A percentile compares a stretch with the other conserved stretches of the same genome.
Evolutionary conservation across 2,888 invertebrate genomes (phyloP).

Genomic region (Noctua janthe): DNA sequence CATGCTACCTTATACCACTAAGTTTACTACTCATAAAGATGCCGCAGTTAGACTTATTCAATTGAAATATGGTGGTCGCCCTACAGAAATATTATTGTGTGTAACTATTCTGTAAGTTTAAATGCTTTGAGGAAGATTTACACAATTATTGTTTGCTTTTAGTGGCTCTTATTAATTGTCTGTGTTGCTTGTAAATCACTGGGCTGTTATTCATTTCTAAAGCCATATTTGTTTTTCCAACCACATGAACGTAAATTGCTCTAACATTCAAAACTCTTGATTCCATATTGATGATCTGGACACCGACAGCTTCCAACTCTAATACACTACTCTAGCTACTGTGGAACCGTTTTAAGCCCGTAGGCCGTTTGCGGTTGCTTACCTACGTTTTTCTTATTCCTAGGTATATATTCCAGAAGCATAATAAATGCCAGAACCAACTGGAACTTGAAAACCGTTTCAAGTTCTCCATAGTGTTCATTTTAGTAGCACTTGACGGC

Average conservation of each 20-base stretch:
- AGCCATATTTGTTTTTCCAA: not conserved
- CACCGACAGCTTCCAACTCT: not conserved
- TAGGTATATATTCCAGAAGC: not conserved
- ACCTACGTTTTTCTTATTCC: not conserved
- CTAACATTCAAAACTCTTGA: not conserved
- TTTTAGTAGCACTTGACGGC: slow-evolving; percentile 3
- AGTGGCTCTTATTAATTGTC: slow-evolving; percentile 3
- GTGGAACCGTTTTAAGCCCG: not conserved
- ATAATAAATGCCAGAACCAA: not conserved
- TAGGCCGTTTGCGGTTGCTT: not conserved
- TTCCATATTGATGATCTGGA: not conserved
- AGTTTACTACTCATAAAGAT: slow-evolving; percentile 12
- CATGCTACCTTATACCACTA: slow-evolving; percentile 22
- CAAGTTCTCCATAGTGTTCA: slow-evolving; percentile 14
- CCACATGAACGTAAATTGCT: not conserved
- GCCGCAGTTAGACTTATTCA: slow-evolving; percentile 26
- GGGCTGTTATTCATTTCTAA: slow-evolving; percentile 14
- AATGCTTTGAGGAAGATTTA: slow-evolving; percentile 49
- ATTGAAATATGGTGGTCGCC: slow-evolving; percentile 14
- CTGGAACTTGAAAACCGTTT: slow-evolving; percentile 13
- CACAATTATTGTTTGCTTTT: slow-evolving; percentile 33
- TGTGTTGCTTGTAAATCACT: slow-evolving; percentile 4
- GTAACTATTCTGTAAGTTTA: slow-evolving; percentile 11
- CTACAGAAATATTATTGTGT: slow-evolving; percentile 14
- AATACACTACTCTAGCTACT: not conserved